These are phyloP conservation scores for Typhlomys cinereus DNA, from an alignment of 2,113 vertebrate genomes.

Conservation along the genomic window DNA sequence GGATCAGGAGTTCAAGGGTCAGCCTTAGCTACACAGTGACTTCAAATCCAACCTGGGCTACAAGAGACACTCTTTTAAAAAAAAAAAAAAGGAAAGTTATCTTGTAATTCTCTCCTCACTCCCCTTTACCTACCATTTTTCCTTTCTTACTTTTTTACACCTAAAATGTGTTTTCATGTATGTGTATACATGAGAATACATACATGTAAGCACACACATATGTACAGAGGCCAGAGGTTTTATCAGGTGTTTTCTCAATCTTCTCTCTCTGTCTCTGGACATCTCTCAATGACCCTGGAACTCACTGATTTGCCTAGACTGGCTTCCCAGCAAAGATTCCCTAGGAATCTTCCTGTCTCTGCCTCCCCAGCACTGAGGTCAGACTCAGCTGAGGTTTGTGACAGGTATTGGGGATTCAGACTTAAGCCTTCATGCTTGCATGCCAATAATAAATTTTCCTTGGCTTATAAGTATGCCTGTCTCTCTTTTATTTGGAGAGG, in stretches of 20 bases:
- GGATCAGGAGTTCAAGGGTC: background rate
- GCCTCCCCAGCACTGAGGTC: background rate
- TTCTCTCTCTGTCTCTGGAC: background rate
- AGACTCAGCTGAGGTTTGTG: too few species aligned
- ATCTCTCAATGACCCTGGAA: background rate
- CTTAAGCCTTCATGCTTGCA: too few species aligned
- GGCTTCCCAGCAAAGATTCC: background rate
- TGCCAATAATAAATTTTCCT: too few species aligned
- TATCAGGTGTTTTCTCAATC: background rate
- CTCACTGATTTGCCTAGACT: background rate
- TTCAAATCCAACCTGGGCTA: background rate
- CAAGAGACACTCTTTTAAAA: background rate
- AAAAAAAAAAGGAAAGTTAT: background rate
- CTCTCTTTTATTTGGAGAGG: too few species aligned
- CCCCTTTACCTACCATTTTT: conserved; percentile 6
- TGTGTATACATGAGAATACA: background rate
- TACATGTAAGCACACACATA: too few species aligned
- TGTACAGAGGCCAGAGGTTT: background rate
- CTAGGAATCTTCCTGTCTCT: background rate
- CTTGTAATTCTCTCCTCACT: background rate
- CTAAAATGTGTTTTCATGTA: background rate
- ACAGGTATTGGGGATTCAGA: too few species aligned
- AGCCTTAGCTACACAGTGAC: background rate
- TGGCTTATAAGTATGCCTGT: too few species aligned
- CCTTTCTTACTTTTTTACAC: conserved; percentile 10